A percentile compares a stretch with the other conserved stretches of the same genome.
Conservation (phyloP, 2,113 vertebrate species). For the Anseranas semipalmata region DNA sequence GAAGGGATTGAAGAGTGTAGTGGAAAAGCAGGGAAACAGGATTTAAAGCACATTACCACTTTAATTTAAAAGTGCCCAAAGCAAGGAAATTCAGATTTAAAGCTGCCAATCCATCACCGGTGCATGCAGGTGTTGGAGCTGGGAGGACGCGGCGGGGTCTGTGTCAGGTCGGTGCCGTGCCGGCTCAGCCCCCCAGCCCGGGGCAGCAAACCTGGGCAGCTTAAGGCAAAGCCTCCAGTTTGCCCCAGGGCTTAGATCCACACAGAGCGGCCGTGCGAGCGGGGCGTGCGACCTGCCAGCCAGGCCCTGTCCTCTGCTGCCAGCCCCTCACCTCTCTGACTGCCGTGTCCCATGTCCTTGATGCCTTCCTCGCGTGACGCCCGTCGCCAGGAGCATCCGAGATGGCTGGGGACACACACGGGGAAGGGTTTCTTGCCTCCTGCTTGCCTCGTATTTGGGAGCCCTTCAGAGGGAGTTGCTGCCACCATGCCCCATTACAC, state of each 20-base stretch:
- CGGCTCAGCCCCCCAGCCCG: neutral
- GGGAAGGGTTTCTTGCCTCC: neutral
- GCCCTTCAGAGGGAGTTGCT: neutral
- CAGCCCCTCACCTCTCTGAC: neutral
- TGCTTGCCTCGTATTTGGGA: neutral
- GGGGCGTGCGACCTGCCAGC: neutral
- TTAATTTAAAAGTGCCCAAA: constrained; percentile 68
- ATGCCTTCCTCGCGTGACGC: rapidly evolving
- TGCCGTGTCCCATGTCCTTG: neutral
- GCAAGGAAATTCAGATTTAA: constrained; percentile 66
- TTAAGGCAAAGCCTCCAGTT: neutral
- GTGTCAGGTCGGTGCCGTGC: neutral
- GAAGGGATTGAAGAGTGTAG: constrained; percentile 38
- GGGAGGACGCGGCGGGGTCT: neutral
- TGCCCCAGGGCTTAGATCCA: neutral
- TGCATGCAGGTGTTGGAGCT: constrained; percentile 28
- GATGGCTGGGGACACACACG: neutral
- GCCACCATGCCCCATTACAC: rapidly evolving
- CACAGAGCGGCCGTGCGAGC: neutral
- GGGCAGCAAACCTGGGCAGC: neutral
- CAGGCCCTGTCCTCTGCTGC: neutral
- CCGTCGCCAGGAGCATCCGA: neutral
- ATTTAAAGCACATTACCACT: constrained; percentile 69
- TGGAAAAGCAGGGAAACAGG: constrained; percentile 57
- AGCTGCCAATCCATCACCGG: constrained; percentile 38